Base-by-base conservation (phyloP, 2,113 vertebrate species). In the Oxygymnocypris stewartii region DNA sequence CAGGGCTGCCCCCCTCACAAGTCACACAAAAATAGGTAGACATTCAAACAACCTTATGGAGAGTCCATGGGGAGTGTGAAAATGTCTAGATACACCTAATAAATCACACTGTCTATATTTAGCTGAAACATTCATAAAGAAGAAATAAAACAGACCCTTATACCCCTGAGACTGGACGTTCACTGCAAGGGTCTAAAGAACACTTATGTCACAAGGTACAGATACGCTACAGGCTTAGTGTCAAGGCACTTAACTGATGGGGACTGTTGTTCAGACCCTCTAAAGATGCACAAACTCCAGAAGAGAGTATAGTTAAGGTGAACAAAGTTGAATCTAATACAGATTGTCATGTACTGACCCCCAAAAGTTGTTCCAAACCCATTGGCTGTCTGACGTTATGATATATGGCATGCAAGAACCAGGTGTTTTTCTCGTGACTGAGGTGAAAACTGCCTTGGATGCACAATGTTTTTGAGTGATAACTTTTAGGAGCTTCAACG, bases 31-130 rank as follows among this genome's bases (percentile, higher is more conserved):
- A 88, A 84, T 65, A 67, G 67, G n/a, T 51, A 80, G 75, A 79
- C 81, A 84, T 86, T 88, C 76, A 86, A 84, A 87, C 9, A 11
- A 86, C 85, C 88, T 75, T 79, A 78, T n/a, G 16, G 40, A 31
- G 59, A 73, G 54, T 63, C 85, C 57, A 57, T 8, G 12, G 80
- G 75, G 84, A 84, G 67, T 31, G 57, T 16, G 7, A 40, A 63
- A 0, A 3, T 42, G 78, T 31, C 20, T 31, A 37, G 79, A 31
- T 74, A 77, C 84, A 71, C 49, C 37, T 86, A 79, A 86, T 74
- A 63, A 87, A 87, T 87, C 28, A 74, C 51, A 61, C 10, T 57
- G 35, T 69, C 47, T 86, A 79, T 83, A 77, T 81, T 65, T 67
- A 88, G 57, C 69, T 28, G 67, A 75, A 40, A 35, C 67, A 23